Base-by-base conservation (phyloP, 2,113 vertebrate species). In the Ictidomys tridecemlineatus region DNA sequence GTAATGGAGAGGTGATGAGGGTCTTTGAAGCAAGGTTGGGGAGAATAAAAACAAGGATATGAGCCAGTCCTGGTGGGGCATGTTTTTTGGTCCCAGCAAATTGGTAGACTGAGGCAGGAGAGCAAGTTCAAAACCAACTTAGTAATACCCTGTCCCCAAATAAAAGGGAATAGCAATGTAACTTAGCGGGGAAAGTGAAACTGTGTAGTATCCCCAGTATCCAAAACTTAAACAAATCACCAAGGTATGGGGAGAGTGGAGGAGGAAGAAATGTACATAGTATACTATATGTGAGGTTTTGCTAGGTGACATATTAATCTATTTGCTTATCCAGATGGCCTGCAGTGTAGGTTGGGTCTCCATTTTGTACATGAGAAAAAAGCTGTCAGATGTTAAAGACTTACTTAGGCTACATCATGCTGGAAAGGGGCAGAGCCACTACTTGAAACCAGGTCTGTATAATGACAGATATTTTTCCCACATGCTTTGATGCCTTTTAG, bases 311-410 rank as follows among this genome's bases (percentile, higher is more conserved):
- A 20, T 53, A 26, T 8, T 83, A 70, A 79, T 65, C 28, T 18
- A 39, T 61, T 73, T 73, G 58, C 45, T 72, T 63, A 61, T 82
- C n/a, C 6, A 2, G 58, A 20, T 28, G 42, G 26, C 67, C 37
- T 73, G 12, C 88, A 83, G 85, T 13, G 30, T 56, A 45, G 69
- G 39, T 82, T 90, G 5, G 72, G 13, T 87, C 56, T 96, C 8
- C 4, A 8, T 84, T 93, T 92, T 65, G 30, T 79, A 88, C 30
- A 83, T 58, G 79, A 89, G 20, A 45, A 76, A 78, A 83, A 93
- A 58, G n/a, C 30, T 95, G 6, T 56, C 45, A 28, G n/a, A 61
- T 5, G 51, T 80, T 89, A 80, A 20, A 76, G 56, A n/a, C n/a
- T 72, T 72, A 42, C 8, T 13, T 70, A 28, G 42, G 56, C 16